These are phyloP conservation scores for Coregonus sp. DNA, from an alignment of 2,797 vertebrate species.

Conservation along the genomic window DNA sequence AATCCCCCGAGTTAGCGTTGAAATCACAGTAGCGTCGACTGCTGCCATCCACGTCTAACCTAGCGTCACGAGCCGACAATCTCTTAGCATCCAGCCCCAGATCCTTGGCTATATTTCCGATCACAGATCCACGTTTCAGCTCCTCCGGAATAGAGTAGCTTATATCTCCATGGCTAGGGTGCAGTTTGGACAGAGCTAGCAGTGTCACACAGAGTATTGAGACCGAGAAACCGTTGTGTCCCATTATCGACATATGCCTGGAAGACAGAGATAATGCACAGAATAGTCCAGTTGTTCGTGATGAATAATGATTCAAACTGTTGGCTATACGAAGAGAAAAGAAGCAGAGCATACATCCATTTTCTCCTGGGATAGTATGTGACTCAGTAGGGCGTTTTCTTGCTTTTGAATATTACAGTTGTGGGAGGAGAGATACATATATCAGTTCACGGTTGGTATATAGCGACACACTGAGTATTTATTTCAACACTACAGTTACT, in stretches of 20 bases:
- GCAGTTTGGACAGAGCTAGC: neutral
- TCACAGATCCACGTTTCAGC: no score
- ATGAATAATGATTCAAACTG: neutral
- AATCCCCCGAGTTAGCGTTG: conserved; percentile 1
- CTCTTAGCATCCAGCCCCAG: no score
- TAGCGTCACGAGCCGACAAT: no score
- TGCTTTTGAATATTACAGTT: neutral
- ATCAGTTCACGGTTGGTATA: neutral
- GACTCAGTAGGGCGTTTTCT: neutral
- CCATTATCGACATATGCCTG: neutral
- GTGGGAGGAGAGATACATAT: neutral
- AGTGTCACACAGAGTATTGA: neutral
- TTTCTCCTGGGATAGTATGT: neutral
- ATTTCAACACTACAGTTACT: neutral
- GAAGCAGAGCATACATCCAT: neutral
- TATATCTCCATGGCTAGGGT: neutral
- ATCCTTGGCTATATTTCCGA: no score
- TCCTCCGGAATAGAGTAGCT: no score
- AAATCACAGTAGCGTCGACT: no score
- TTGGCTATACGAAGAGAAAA: neutral
- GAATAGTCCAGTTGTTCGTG: neutral
- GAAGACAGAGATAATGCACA: neutral
- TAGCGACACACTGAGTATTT: conserved; percentile 1
- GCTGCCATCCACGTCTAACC: no score
- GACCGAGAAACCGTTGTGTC: neutral